phyloP scores from a whole-genome alignment of 2,888 invertebrate genomes.

The Drosophila birchii region DNA sequence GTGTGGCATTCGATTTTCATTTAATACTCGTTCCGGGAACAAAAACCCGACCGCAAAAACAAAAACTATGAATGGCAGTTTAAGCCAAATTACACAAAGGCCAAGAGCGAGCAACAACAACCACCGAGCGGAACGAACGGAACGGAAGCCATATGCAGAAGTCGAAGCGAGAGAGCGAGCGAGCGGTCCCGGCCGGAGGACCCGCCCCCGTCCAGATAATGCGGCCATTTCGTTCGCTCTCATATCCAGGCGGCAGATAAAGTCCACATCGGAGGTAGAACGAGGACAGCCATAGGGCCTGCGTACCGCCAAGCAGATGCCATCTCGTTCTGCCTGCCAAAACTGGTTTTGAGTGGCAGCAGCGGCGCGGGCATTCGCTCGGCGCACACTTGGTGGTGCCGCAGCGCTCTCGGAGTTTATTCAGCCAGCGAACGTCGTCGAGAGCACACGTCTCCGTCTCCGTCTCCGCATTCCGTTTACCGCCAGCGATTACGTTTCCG shows the following conservation, averaged over 20 bases:
- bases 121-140: conserved; percentile 63
- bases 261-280: conserved; percentile 74
- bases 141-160: conserved; percentile 82
- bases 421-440: conserved; percentile 84
- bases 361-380: conserved; percentile 59
- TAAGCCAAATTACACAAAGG: conserved; percentile 79
- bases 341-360: conserved; percentile 61
- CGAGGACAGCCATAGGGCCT: conserved; percentile 52
- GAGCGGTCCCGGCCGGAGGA: conserved; percentile 62
- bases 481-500: conserved; percentile 20
- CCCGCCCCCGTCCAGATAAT: conserved; percentile 59
- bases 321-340: conserved; percentile 20
- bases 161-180: conserved; percentile 14
- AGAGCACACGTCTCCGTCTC: conserved; percentile 82
- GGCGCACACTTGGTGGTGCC: conserved; percentile 78
- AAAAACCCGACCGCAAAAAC: conserved; percentile 64
- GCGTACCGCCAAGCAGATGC: not conserved
- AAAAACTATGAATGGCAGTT: conserved; percentile 78
- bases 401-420: conserved; percentile 80
- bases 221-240: conserved; percentile 39
- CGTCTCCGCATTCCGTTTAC: conserved; percentile 53
- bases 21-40: conserved; percentile 53
- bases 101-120: conserved; percentile 58
- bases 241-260: conserved; percentile 64
- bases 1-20: conserved; percentile 52